Base-by-base conservation (phyloP, 1,140 invertebrate species). In the Sycophaga agraensis region DNA sequence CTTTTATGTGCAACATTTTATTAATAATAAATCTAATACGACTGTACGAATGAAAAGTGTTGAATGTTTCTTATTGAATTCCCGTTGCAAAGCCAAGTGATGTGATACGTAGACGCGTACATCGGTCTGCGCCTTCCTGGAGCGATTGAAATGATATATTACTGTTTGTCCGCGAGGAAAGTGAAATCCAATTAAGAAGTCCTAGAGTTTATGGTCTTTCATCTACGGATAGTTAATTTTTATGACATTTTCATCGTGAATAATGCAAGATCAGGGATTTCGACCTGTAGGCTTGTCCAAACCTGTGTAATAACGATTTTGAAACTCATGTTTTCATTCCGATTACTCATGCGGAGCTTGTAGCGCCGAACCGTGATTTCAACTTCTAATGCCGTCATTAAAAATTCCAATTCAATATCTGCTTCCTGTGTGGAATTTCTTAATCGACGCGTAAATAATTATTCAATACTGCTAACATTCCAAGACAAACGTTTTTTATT, bases 331-430 rank as follows among this genome's bases (percentile, higher is more conserved):
- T 59, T 50, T 59, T 31, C 16, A 22, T 40, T 59, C 37, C 50
- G 45, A 50, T 59, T 59, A 59, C 46, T 50, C 24, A 59, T 59
- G 22, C 56, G 31, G 22, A 59, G 56, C 24, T 48, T 50, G 46
- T 42, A 50, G 35, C 46, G 11, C 16, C 2, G 46, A 59, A 21
- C 42, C 56, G 56, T 59, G 56, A 49, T 26, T 50, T 50, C 24
- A 21, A 49, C 16, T 26, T 17, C 24, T 59, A 50, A 59, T 59
- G 22, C 37, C 42, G 17, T 22, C n/a, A 59, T 59, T 59, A 49
- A 50, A 49, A 59, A 59, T 50, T 59, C 46, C 7, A 42, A 14
- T 26, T 42, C 28, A 37, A 39, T 16, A n/a, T 26, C 26, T 24
- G 17, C 46, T 50, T 59, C 56, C 56, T 59, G 56, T n/a, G n/a